Percentiles rank a stretch among this genome's conserved stretches.
Conservation (phyloP, 1,140 invertebrate species). For the Bombus balteatus region DNA sequence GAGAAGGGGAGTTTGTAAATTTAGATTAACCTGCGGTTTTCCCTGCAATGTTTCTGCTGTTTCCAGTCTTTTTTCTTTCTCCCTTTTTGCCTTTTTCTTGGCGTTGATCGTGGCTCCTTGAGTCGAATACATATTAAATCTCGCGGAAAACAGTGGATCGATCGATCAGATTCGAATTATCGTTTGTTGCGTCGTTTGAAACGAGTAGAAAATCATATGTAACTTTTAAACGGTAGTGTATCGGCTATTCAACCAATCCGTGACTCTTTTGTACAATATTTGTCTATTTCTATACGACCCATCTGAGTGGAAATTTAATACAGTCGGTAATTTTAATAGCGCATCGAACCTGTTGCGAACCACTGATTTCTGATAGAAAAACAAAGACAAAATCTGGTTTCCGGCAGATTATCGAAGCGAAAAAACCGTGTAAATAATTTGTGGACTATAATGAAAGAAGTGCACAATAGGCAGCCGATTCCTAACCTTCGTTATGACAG, state of each 20-base stretch:
- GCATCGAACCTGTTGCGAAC: background rate
- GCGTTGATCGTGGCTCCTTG: background rate
- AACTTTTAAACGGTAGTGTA: too few relatives aligned
- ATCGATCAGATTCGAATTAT: too few relatives aligned
- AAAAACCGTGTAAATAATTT: conserved; percentile 40
- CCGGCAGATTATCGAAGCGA: background rate
- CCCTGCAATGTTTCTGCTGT: background rate
- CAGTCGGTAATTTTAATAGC: background rate
- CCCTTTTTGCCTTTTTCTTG: too few relatives aligned
- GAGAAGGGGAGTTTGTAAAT: background rate
- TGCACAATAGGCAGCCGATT: background rate
- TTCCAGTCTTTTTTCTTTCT: background rate
- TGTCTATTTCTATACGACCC: too few relatives aligned
- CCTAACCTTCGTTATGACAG: conserved; percentile 47
- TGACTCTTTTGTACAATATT: too few relatives aligned
- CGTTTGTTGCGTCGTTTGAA: too few relatives aligned
- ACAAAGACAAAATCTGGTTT: conserved; percentile 15
- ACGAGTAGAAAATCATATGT: too few relatives aligned
- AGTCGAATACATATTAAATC: background rate
- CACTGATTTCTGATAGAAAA: background rate
- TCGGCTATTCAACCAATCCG: too few relatives aligned
- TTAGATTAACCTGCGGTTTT: conserved; percentile 13
- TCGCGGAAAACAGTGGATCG: background rate
- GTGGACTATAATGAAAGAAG: conserved; percentile 30
- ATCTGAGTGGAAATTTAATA: background rate